Base-by-base conservation (phyloP, 2,888 invertebrate genomes). In the Junonia oenone region DNA sequence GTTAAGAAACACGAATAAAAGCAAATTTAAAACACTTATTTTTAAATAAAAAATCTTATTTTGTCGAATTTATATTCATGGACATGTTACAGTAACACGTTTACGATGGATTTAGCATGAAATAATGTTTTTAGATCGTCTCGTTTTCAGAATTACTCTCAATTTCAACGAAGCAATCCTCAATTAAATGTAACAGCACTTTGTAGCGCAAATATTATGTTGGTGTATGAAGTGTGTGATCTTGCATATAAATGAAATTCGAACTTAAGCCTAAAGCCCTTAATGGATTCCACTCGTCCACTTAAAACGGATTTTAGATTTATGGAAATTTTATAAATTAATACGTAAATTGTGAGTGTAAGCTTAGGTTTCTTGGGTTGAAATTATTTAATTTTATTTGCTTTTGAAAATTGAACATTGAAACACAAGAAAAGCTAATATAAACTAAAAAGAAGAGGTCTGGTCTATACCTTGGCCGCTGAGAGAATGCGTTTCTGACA, bases 201-300 rank as follows among this genome's bases (percentile, higher is more conserved):
- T 68, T 67, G 59, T 62, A 59, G 61, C 56, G 59, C 71, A 78
- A 75, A 77, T 72, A 73, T 73, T 71, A 61, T 63, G 62, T 65
- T 64, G 62, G 63, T 55, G 56, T 59, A 56, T 53, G 59, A 56
- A 59, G 67, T 67, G 63, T 76, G 75, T 79, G 78, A 72, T 68
- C 75, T 65, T 67, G 78, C 79, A 79, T 78, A 74, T 68, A 70
- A 76, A 74, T 68, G 68, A 72, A 73, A 68, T 66, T 61, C 53
- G 52, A 72, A 69, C 67, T 66, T 68, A 64, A 66, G 67, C 69
- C 68, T 72, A 78, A 79, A 74, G 52, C 78, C 63, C 55, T 73
- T 79, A 79, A 79, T 79, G 79, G 79, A 72, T 58, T 65, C 59
- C 59, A 51, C 51, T 68, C 62, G 71, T 66, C 70, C 69, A 69